Conservation (phyloP, 2,888 invertebrate genomes). For the Thecophora atra region DNA sequence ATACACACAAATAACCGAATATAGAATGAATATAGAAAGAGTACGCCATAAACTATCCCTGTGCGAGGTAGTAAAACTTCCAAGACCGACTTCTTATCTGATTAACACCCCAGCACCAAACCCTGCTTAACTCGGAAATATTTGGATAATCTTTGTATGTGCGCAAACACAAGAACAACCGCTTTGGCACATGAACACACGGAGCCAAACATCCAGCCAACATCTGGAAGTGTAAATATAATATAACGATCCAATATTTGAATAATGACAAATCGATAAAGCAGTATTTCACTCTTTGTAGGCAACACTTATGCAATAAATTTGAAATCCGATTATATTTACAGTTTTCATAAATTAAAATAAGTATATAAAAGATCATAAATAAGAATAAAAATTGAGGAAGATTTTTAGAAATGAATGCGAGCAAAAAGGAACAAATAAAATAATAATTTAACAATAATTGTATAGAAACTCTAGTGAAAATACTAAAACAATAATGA, state of each 20-base stretch:
- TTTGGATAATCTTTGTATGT: constrained; percentile 35
- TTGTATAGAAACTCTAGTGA: too few species aligned
- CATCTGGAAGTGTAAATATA: constrained; percentile 3
- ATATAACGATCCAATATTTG: constrained; percentile 22
- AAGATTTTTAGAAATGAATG: not conserved
- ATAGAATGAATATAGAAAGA: too few species aligned
- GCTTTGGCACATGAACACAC: too few species aligned
- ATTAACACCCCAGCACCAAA: not conserved
- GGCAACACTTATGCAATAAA: not conserved
- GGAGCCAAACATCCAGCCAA: too few species aligned
- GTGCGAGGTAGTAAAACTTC: not conserved
- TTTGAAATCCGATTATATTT: not conserved
- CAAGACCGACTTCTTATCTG: not conserved
- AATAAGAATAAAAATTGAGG: not conserved
- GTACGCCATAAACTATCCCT: too few species aligned
- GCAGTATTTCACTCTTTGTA: constrained; percentile 17
- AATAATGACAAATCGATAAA: constrained; percentile 12
- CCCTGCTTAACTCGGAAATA: constrained; percentile 13
- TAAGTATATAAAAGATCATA: not conserved
- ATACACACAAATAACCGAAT: too few species aligned
- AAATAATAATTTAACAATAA: not conserved
- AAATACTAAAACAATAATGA: too few species aligned
- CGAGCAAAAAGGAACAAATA: not conserved
- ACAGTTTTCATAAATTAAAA: not conserved
- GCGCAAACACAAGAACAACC: constrained; percentile 10